Conservation (phyloP, 1,140 invertebrate species). For the Marisa cornuarietis region DNA sequence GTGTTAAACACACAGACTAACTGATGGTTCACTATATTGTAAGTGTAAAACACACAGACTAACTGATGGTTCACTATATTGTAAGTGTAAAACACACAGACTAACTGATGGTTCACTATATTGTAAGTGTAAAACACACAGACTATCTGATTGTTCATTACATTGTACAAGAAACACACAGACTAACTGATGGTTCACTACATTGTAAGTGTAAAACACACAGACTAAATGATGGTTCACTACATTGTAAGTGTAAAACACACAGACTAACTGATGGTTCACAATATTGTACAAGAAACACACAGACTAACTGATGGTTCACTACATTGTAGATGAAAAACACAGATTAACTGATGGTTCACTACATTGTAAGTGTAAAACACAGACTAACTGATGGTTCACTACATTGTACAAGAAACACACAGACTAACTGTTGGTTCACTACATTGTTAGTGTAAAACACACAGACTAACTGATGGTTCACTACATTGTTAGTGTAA, state of each 20-base stretch:
- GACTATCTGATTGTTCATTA: neutral
- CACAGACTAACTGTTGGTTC: neutral
- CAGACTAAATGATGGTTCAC: neutral
- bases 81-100: too few relatives aligned
- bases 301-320: neutral
- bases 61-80: neutral
- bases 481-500: neutral
- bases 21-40: neutral
- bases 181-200: neutral
- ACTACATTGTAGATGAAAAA: neutral
- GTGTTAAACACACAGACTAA: too few relatives aligned
- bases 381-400: neutral
- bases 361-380: neutral
- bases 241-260: too few relatives aligned
- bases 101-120: neutral
- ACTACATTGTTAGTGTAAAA: neutral
- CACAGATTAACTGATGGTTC: neutral
- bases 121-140: too few relatives aligned
- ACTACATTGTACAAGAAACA: too few relatives aligned
- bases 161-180: too few relatives aligned
- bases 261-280: neutral
- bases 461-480: neutral
- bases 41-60: too few relatives aligned
- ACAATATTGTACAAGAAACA: too few relatives aligned
- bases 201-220: too few relatives aligned